Conservation (phyloP, 2,113 vertebrate genomes). For the Otocyon megalotis region DNA sequence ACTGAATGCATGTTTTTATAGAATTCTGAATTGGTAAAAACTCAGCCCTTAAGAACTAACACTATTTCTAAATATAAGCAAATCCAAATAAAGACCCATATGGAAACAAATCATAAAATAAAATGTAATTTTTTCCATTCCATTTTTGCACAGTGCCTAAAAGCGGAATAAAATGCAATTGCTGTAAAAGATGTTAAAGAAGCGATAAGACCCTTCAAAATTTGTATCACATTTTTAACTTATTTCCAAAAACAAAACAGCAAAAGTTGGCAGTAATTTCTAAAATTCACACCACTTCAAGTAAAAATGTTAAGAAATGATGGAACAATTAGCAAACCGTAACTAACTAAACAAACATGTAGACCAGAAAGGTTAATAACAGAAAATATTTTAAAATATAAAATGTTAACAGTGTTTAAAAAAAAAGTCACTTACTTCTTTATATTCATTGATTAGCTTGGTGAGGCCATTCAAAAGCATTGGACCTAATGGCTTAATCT, state of each 20-base stretch:
- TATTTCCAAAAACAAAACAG: constrained; percentile 26
- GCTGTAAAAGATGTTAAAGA: constrained; percentile 36
- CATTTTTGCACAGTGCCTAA: constrained; percentile 39
- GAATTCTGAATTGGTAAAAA: constrained; percentile 56
- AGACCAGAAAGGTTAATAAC: neutral
- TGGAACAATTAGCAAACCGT: neutral
- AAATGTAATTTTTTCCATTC: constrained; percentile 12
- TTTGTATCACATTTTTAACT: neutral
- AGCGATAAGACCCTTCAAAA: neutral
- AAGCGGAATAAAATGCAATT: constrained; percentile 8
- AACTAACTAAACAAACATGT: constrained; percentile 36
- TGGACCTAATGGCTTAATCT: constrained; percentile 97
- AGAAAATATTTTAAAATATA: constrained; percentile 65
- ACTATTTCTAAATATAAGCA: constrained; percentile 47
- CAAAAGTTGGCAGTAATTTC: constrained; percentile 52
- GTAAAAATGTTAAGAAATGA: constrained; percentile 60
- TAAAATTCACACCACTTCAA: constrained; percentile 60
- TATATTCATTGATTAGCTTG: constrained; percentile 98
- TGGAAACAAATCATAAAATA: constrained; percentile 55
- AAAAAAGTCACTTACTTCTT: constrained; percentile 91
- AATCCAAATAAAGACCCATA: constrained; percentile 39
- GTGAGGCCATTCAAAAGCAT: constrained; percentile 99
- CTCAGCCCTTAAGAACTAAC: constrained; percentile 52
- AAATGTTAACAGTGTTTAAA: constrained; percentile 59
- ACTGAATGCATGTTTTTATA: constrained; percentile 75